Evolutionary conservation across 2,888 invertebrate genomes (phyloP).

Genomic region (Altica lythri): DNA sequence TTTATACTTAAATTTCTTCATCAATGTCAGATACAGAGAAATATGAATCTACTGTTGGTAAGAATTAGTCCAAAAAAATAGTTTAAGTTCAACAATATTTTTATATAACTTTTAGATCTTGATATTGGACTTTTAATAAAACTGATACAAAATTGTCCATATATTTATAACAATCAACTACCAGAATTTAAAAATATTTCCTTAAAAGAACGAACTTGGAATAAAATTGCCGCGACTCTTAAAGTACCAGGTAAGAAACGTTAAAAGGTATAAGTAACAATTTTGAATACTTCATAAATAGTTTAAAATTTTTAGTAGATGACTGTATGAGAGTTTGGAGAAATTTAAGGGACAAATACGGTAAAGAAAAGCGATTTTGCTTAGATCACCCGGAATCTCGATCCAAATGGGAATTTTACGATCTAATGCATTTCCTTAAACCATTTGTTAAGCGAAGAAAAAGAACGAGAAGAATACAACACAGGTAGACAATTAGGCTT

Average conservation of each 20-base stretch:
- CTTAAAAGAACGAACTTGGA: constrained; percentile 25
- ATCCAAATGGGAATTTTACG: constrained; percentile 30
- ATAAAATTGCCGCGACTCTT: constrained; percentile 21
- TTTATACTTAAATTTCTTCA: too few species aligned
- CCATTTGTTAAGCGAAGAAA: constrained; percentile 21
- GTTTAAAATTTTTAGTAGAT: constrained; percentile 15
- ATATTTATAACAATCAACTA: constrained; percentile 23
- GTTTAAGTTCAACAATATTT: too few species aligned
- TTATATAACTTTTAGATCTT: constrained; percentile 26
- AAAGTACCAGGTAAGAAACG: constrained; percentile 28
- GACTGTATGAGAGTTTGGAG: constrained; percentile 28
- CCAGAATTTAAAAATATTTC: constrained; percentile 23
- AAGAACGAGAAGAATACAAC: constrained; percentile 6
- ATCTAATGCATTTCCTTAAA: constrained; percentile 22
- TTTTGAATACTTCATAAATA: background rate
- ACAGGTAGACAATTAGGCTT: too few species aligned
- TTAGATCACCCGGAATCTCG: constrained; percentile 1
- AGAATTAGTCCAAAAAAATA: too few species aligned
- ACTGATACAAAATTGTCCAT: constrained; percentile 25
- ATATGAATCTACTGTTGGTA: too few species aligned
- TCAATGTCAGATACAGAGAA: too few species aligned
- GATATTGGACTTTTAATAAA: constrained; percentile 28
- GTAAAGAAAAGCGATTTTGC: constrained; percentile 18
- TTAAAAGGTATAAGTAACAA: too few species aligned
- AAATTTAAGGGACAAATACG: constrained; percentile 28